A percentile compares a stretch with the other conserved stretches of the same genome.
Evolutionary conservation across 2,113 vertebrate species (phyloP).

Genomic region (Salvator merianae): DNA sequence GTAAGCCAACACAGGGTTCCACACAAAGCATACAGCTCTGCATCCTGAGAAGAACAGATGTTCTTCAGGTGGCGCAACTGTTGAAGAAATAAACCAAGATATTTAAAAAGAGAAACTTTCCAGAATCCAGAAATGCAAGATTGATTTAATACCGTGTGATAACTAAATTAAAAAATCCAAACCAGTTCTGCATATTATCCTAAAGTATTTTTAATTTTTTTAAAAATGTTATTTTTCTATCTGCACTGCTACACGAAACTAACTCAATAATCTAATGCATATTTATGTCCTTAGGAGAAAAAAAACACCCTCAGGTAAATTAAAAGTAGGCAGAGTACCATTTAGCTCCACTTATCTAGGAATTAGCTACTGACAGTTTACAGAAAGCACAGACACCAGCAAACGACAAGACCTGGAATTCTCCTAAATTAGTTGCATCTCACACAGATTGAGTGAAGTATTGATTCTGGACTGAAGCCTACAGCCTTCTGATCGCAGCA

Average conservation of each 20-base stretch:
- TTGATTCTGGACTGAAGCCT: background rate
- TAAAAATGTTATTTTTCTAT: background rate
- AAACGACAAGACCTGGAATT: background rate
- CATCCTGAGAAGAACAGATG: background rate
- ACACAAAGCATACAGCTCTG: background rate
- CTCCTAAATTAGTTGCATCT: constrained; percentile 12
- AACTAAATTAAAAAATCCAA: background rate
- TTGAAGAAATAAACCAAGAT: background rate
- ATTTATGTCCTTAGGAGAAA: accelerated
- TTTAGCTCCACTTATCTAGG: constrained; percentile 3
- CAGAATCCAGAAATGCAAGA: background rate
- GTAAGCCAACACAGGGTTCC: background rate
- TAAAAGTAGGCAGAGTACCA: background rate
- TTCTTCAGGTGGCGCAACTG: background rate
- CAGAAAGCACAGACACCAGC: background rate
- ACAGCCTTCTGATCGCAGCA: background rate
- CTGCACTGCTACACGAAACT: accelerated
- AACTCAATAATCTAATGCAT: accelerated
- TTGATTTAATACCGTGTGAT: background rate
- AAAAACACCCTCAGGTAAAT: background rate
- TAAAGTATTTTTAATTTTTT: accelerated
- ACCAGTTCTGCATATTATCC: background rate
- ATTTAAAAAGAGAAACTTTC: background rate
- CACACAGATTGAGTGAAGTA: background rate
- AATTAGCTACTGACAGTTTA: constrained; percentile 16